A percentile compares a stretch with the other conserved stretches of the same genome.
These are phyloP conservation scores for Trachymyrmex septentrionalis DNA, from an alignment of 1,140 invertebrate species.

Conservation along the genomic window DNA sequence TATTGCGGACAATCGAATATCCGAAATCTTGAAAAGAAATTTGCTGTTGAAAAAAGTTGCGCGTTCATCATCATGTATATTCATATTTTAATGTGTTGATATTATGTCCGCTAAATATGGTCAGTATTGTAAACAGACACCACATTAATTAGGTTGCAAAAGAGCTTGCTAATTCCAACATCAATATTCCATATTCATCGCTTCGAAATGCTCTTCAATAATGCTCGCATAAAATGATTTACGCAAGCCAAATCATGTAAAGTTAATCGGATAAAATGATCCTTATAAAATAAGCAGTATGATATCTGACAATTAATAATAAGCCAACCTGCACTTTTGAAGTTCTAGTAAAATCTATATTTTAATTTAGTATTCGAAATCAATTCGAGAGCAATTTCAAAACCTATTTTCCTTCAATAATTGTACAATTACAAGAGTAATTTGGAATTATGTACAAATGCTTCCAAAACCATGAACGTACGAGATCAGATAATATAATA, in stretches of 20 bases:
- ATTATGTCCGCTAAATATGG: conserved; percentile 3
- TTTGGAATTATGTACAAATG: not conserved
- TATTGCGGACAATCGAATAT: not conserved
- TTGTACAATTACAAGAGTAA: not conserved
- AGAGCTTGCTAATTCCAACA: conserved; percentile 40
- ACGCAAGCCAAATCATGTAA: not conserved
- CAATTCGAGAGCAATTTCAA: not conserved
- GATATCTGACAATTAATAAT: conserved; percentile 21
- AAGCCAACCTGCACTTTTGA: not conserved
- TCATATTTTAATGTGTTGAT: conserved; percentile 10
- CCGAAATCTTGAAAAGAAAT: not conserved
- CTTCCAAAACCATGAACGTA: not conserved
- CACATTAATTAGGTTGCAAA: conserved; percentile 49
- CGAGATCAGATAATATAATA: not conserved
- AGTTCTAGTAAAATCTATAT: not conserved
- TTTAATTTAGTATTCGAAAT: not conserved
- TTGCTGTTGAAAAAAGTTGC: not conserved
- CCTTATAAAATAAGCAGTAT: not conserved
- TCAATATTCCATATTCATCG: conserved; percentile 47
- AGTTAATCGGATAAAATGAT: conserved; percentile 18
- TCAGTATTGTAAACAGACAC: conserved; percentile 25
- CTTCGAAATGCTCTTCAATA: conserved; percentile 30
- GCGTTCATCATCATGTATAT: not conserved
- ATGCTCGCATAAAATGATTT: conserved; percentile 33
- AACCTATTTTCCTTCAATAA: not conserved